Percentiles rank a stretch among this genome's conserved stretches.
phyloP scores from a whole-genome alignment of 2,797 vertebrate species.

The Oophaga sylvatica region DNA sequence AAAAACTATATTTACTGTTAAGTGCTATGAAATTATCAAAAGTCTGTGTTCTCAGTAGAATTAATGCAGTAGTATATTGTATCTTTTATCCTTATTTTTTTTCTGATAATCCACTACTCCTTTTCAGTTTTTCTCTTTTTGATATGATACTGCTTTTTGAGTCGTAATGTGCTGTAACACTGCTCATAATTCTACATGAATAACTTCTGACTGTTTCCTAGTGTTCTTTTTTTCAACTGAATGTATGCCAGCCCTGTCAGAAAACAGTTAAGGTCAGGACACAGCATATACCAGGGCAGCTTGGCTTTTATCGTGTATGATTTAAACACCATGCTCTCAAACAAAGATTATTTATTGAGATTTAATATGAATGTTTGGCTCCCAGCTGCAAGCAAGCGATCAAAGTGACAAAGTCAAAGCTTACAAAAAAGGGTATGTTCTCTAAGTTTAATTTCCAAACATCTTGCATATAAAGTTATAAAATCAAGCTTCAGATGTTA shows the following conservation, averaged over 20 bases:
- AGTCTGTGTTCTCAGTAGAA: not conserved
- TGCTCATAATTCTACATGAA: conserved; percentile 2
- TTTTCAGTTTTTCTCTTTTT: not conserved
- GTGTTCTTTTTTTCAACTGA: not conserved
- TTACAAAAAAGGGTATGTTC: not conserved
- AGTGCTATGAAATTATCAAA: not conserved
- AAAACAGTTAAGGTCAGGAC: not conserved
- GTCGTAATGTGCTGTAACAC: not conserved
- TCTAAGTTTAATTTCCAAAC: not conserved
- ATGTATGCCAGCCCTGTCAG: not conserved
- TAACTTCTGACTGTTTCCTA: not conserved
- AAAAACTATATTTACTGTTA: conserved; percentile 4
- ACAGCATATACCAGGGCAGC: not conserved
- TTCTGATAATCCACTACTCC: not conserved
- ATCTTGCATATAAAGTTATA: not conserved
- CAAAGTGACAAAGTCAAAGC: not conserved
- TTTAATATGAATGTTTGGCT: not conserved
- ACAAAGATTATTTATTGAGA: not conserved
- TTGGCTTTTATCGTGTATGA: not conserved
- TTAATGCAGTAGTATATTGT: not conserved
- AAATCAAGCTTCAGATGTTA: not conserved
- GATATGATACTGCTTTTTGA: not conserved
- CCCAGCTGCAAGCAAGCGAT: not conserved
- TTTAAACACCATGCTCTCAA: conserved; percentile 11
- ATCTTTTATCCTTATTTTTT: not conserved